Base-by-base conservation (phyloP, 1,140 invertebrate genomes). In the Oedothorax gibbosus region DNA sequence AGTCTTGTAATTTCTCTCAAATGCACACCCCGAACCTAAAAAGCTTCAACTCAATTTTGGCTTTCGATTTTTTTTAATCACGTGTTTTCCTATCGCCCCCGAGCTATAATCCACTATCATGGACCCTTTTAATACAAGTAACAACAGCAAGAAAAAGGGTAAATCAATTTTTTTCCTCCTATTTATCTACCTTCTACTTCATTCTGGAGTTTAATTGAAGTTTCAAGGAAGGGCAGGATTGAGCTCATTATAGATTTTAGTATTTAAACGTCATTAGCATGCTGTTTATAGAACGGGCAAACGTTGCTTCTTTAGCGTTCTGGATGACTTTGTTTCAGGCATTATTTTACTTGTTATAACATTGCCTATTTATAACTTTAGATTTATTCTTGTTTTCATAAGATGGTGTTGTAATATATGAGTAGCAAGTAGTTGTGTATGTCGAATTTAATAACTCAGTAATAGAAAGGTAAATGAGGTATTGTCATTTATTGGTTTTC, bases 231-330 rank as follows among this genome's bases (percentile, higher is more conserved):
- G 15, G 8, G 35, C 53, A 65, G 75, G 51, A 79, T 79, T 79
- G 64, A 68, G 77, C 77, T 79, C 77, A 68, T 79, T 79, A 79
- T 79, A 65, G 77, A 79, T 68, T 79, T 79, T 79, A 68, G 65
- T 65, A 79, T 79, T 79, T 68, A 79, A 79, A 79, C 64, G 64
- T 79, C 77, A 79, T 79, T 79, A 79, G 77, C 77, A 79, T 79
- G 56, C 51, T 66, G 60, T 53, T 54, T 62, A 68, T 49, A 51
- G 21, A 68, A 50, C 53, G 64, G 21, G 6, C 56, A 7, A 21
- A 12, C 20, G 15, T 15, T 51, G 20, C 51, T 75, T 57, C 56
- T 60, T 75, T 75, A 56, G 72, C 49, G 49, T n/a, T 14, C 64
- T 68, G 66, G 77, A 79, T 79, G 77, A 79, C 77, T 79, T 66